phyloP scores from a whole-genome alignment of 2,797 vertebrate species.

The Microcaecilia unicolor region DNA sequence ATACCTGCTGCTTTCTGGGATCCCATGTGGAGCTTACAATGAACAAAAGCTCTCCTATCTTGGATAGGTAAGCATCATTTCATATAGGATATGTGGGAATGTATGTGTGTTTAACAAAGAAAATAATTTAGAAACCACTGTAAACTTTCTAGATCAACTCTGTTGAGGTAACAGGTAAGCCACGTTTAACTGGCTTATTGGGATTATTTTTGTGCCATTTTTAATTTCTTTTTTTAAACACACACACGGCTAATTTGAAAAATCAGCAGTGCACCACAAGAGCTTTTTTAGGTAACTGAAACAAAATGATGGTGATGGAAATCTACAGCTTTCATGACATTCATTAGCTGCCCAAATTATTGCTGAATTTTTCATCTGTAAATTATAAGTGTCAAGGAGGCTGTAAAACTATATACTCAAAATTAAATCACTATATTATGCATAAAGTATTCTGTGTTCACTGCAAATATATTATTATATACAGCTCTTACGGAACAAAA shows the following conservation, averaged over 20 bases:
- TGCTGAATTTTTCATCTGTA: slow-evolving; percentile 97
- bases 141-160: slow-evolving; percentile 80
- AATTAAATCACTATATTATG: slow-evolving; percentile 84
- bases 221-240: slow-evolving; percentile 57
- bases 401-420: slow-evolving; percentile 95
- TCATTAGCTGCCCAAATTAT: slow-evolving; percentile 99
- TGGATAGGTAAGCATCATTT: slow-evolving; percentile 47
- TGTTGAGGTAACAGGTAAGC: slow-evolving; percentile 84
- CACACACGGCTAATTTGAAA: slow-evolving; percentile 69
- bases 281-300: slow-evolving; percentile 68
- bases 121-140: slow-evolving; percentile 65
- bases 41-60: too few species aligned
- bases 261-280: slow-evolving; percentile 66
- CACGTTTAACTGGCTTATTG: slow-evolving; percentile 69
- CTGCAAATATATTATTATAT: slow-evolving; percentile 98
- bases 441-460: slow-evolving; percentile 83
- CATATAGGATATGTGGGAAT: slow-evolving; percentile 53
- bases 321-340: slow-evolving; percentile 99
- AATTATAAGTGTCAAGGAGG: slow-evolving; percentile 92
- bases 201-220: slow-evolving; percentile 45
- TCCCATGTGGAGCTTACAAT: too few species aligned
- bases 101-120: slow-evolving; percentile 41
- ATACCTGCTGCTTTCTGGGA: too few species aligned
- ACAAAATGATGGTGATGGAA: slow-evolving; percentile 65
- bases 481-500: slow-evolving; percentile 88